Percentiles rank a stretch among this genome's conserved stretches.
These are phyloP conservation scores for Steatornis caripensis DNA, from an alignment of 2,113 vertebrate genomes.

Conservation along the genomic window DNA sequence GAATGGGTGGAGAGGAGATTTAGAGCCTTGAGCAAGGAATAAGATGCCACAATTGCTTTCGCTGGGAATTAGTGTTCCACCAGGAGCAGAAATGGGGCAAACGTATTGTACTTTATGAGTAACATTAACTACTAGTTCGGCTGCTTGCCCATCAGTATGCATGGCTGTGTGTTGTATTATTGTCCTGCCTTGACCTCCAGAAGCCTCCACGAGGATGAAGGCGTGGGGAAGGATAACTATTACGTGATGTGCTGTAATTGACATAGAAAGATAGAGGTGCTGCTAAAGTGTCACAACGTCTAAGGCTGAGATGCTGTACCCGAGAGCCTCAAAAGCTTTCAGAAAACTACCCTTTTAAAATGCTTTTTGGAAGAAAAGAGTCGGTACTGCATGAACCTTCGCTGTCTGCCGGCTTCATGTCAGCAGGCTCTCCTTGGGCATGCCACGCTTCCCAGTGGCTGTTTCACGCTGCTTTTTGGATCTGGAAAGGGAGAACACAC, in stretches of 20 bases:
- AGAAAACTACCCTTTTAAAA: background rate
- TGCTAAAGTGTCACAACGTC: background rate
- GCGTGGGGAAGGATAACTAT: background rate
- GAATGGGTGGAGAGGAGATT: conserved; percentile 12
- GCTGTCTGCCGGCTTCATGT: background rate
- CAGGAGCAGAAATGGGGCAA: background rate
- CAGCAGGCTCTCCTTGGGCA: background rate
- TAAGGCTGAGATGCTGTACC: background rate
- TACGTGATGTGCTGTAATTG: background rate
- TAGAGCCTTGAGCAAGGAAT: background rate
- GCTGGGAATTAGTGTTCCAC: background rate
- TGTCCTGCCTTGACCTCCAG: background rate
- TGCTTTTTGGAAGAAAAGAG: background rate
- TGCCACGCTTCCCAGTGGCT: background rate
- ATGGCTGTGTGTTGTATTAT: background rate
- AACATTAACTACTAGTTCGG: background rate
- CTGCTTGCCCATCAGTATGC: background rate
- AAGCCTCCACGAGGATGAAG: background rate
- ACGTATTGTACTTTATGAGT: background rate
- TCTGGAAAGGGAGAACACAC: background rate
- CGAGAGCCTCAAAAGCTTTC: background rate
- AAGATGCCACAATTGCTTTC: background rate
- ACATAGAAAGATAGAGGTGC: background rate
- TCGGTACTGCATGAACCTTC: background rate
- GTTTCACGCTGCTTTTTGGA: background rate